These are phyloP conservation scores for Marmota flaviventris DNA, from an alignment of 2,113 vertebrate genomes.

Conservation along the genomic window DNA sequence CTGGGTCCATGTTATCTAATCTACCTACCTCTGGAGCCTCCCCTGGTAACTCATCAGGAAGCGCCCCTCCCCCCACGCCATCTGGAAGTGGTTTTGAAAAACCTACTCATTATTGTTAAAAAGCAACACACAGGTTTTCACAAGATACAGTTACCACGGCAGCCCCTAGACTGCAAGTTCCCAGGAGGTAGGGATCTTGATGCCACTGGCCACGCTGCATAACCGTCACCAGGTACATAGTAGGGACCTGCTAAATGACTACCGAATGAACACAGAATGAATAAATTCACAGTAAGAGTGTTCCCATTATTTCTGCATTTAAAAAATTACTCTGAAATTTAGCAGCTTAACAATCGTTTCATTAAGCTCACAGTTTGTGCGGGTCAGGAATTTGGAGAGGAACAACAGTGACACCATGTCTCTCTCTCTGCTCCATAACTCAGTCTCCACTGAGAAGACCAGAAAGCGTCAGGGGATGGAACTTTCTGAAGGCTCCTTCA, in stretches of 20 bases:
- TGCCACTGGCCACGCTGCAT: neutral
- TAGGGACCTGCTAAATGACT: neutral
- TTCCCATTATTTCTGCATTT: neutral
- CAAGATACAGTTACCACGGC: constrained; percentile 62
- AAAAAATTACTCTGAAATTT: neutral
- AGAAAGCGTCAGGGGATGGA: neutral
- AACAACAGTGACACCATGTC: neutral
- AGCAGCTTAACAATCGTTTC: neutral
- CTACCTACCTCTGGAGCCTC: constrained; percentile 74
- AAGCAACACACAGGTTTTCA: constrained; percentile 70
- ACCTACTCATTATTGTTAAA: constrained; percentile 75
- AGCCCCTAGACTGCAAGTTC: constrained; percentile 55
- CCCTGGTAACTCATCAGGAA: constrained; percentile 75
- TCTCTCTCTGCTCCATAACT: neutral
- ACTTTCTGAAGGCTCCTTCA: neutral
- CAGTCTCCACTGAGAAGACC: neutral
- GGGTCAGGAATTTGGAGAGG: neutral
- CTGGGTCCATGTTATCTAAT: constrained; percentile 71
- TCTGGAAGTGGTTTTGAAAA: constrained; percentile 79
- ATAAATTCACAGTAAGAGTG: neutral
- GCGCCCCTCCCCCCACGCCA: constrained; percentile 69
- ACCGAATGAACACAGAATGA: neutral
- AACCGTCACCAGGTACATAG: neutral
- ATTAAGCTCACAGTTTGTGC: neutral
- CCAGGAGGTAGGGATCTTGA: constrained; percentile 50